Conservation (phyloP, 2,797 vertebrate species). For the Schizothorax lantsangensis region DNA sequence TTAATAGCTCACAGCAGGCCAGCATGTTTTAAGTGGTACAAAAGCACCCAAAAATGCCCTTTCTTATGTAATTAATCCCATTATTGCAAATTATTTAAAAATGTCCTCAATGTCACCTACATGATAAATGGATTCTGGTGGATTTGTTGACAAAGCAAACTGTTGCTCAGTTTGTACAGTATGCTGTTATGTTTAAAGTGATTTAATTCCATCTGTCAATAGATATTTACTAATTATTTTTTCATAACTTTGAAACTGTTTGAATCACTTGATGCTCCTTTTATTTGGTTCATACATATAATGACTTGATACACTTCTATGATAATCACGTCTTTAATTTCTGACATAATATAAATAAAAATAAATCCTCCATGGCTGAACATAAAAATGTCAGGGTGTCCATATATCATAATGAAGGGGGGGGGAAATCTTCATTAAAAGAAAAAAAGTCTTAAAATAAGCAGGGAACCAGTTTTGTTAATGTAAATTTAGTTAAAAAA, state of each 20-base stretch:
- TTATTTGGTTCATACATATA: neutral
- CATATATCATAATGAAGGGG: neutral
- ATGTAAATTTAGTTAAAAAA: neutral
- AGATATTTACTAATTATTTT: neutral
- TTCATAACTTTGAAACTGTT: neutral
- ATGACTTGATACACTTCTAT: neutral
- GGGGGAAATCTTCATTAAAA: neutral
- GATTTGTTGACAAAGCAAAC: constrained; percentile 5
- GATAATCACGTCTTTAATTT: neutral
- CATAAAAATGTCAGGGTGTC: neutral
- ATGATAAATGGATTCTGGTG: constrained; percentile 28
- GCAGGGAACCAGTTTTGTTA: neutral
- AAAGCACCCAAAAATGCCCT: constrained; percentile 27
- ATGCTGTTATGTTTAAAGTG: neutral
- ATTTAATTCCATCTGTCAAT: neutral
- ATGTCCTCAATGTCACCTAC: constrained; percentile 19
- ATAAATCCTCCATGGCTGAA: neutral
- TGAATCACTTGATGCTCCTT: neutral
- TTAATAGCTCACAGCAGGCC: constrained; percentile 55
- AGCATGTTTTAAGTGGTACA: constrained; percentile 42
- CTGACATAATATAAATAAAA: neutral
- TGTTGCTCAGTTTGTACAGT: neutral
- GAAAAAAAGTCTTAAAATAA: neutral
- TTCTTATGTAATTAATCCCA: constrained; percentile 53
- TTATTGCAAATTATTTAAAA: constrained; percentile 32